Conservation (phyloP, 1,140 invertebrate species). For the Aphaenogaster floridana region DNA sequence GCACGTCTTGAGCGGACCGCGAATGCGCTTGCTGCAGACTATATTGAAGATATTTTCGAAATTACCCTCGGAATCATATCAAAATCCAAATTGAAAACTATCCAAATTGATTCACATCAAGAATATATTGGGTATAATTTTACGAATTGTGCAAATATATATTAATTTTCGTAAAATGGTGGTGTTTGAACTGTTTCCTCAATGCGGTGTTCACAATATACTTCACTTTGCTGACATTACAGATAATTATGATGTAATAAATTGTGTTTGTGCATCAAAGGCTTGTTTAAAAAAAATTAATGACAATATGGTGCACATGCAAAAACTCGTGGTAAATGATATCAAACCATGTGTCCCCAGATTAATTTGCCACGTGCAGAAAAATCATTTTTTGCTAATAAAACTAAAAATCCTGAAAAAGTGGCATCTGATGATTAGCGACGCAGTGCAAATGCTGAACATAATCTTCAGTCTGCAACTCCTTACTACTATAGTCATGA, state of each 20-base stretch:
- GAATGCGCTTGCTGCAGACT: too few relatives aligned
- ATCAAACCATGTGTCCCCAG: constrained; percentile 71
- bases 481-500: constrained; percentile 69
- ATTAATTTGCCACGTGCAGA: constrained; percentile 71
- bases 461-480: constrained; percentile 76
- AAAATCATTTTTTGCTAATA: constrained; percentile 73
- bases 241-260: constrained; percentile 79
- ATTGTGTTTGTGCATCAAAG: constrained; percentile 64
- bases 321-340: constrained; percentile 35
- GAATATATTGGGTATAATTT: not conserved
- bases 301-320: not conserved
- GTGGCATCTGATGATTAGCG: not conserved
- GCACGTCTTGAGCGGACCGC: too few relatives aligned
- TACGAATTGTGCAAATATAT: not conserved
- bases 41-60: not conserved
- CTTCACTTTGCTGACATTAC: constrained; percentile 66
- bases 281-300: not conserved
- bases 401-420: not conserved
- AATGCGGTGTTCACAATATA: constrained; percentile 45
- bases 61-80: not conserved
- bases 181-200: not conserved
- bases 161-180: not conserved
- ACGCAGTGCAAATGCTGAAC: not conserved
- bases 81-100: not conserved
- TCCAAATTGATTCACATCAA: not conserved